Evolutionary conservation across 2,797 vertebrate species (phyloP).

Genomic region (Pipistrellus pygmaeus): DNA sequence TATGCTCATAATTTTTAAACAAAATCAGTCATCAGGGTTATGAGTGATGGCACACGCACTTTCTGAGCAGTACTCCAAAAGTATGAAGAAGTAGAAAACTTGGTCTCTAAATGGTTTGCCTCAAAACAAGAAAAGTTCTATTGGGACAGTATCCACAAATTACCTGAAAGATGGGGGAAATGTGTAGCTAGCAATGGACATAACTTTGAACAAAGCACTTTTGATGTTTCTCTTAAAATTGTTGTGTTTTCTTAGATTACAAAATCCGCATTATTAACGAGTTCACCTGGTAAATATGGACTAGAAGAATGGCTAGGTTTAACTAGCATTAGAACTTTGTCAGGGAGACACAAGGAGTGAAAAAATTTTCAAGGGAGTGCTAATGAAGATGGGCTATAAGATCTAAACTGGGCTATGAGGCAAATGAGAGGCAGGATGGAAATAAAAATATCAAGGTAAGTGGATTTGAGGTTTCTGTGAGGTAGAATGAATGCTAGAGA

Average conservation of each 20-base stretch:
- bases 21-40: neutral
- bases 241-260: too few relatives aligned
- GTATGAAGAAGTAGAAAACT: too few relatives aligned
- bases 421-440: neutral
- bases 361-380: neutral
- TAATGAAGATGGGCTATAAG: neutral
- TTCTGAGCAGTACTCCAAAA: too few relatives aligned
- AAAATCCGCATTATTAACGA: too few relatives aligned
- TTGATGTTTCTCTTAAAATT: too few relatives aligned
- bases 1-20: neutral
- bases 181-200: too few relatives aligned
- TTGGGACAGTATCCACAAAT: too few relatives aligned
- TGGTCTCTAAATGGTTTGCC: too few relatives aligned
- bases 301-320: neutral
- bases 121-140: too few relatives aligned
- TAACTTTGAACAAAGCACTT: too few relatives aligned
- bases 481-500: neutral
- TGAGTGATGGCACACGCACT: neutral
- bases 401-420: neutral
- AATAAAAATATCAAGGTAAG: neutral
- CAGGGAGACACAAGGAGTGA: neutral
- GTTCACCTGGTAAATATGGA: neutral
- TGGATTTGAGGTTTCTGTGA: conserved; percentile 3
- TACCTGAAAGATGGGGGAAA: too few relatives aligned
- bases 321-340: neutral